Base-by-base conservation (phyloP, 2,797 vertebrate species). In the Centropyge bicolor region DNA sequence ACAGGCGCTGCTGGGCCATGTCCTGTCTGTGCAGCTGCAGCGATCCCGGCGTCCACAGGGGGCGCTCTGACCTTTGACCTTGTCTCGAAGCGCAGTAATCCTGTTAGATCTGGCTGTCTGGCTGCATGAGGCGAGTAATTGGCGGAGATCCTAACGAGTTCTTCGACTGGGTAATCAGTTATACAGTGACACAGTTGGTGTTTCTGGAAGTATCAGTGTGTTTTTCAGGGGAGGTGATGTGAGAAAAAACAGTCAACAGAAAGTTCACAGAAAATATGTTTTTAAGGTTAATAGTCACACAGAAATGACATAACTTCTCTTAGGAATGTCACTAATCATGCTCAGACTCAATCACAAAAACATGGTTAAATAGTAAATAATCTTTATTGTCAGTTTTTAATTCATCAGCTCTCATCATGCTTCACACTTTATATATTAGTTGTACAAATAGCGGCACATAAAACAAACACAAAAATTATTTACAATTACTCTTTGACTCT, bases 41-140 rank as follows among this genome's bases (percentile, higher is more conserved):
- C 74, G 70, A 19, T 59, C 46, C 5, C 35, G 8, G 52, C 31
- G 75, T 52, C 89, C 88, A 86, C 82, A 65, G 81, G 91, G 81
- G 87, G 85, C 51, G 19, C 24, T 38, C 2, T 86, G 86, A 87
- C 86, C 86, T 81, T 80, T 90, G 89, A 85, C 86, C 80, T 41
- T 12, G 75, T 81, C 80, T 81, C 9, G 2, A 38, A 6, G 13
- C 72, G 22, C 75, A 43, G 20, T 79, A 80, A 91, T 91, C 92
- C 87, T 77, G 91, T 91, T 92, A 90, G 84, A 85, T 45, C 88
- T 91, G 88, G 84, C 71, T 81, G 87, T 84, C 81, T 85, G 81
- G 68, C 70, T 56, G 68, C 35, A 48, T 65, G 84, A 83, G 74
- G 56, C 80, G 54, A 86, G 71, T 78, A 57, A 90, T 76, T 78